Percentiles rank a stretch among this genome's conserved stretches.
phyloP scores from a whole-genome alignment of 2,888 invertebrate species.

The Polyommatus icarus region DNA sequence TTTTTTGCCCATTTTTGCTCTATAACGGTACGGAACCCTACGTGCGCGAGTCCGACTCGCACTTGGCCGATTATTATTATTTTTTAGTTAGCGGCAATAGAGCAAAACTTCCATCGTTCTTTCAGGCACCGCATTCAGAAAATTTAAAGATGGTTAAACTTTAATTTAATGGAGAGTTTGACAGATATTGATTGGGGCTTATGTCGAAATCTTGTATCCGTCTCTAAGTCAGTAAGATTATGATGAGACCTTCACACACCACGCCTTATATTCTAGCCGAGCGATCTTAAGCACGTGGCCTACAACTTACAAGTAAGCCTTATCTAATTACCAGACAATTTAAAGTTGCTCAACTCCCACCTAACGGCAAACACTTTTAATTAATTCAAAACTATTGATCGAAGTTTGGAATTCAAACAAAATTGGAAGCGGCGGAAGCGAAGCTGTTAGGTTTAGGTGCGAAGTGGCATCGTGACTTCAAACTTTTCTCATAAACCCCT shows the following conservation, averaged over 20 bases:
- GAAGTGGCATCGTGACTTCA: slow-evolving; percentile 39
- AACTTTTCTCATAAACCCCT: slow-evolving; percentile 42
- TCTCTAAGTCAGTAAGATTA: no score
- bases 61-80: no score
- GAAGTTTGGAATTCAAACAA: slow-evolving; percentile 24
- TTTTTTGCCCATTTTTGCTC: no score
- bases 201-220: no score
- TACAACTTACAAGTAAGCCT: neutral
- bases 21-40: no score
- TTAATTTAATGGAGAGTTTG: no score
- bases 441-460: slow-evolving; percentile 40
- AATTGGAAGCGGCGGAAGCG: slow-evolving; percentile 33
- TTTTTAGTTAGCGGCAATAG: neutral
- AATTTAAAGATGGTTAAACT: no score
- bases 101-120: no score
- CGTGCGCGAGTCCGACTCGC: no score
- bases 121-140: neutral
- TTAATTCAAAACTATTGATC: slow-evolving; percentile 25
- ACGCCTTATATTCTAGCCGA: no score
- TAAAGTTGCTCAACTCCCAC: neutral
- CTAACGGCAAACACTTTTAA: slow-evolving; percentile 1
- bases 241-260: no score
- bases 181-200: no score
- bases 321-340: neutral
- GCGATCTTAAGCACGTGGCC: neutral